Base-by-base conservation (phyloP, 2,113 vertebrate genomes). In the Eulemur rufifrons region DNA sequence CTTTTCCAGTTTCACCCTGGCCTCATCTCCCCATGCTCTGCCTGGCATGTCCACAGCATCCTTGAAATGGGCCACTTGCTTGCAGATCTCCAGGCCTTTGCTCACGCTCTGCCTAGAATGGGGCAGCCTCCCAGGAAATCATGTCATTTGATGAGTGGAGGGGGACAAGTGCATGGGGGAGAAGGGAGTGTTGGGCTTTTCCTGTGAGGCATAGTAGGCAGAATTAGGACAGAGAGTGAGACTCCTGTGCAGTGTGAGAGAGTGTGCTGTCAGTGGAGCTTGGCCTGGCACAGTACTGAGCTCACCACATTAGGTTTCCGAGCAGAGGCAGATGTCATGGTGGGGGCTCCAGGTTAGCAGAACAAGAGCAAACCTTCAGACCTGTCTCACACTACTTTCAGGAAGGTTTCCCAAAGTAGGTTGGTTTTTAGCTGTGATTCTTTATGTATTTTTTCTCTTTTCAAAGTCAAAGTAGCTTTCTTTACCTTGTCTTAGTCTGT, bases 391-490 rank as follows among this genome's bases (percentile, higher is more conserved):
- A 0, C 47, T 45, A 81, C 52, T 66, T 61, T 37, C 68, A 47
- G 47, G 39, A 74, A 64, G 42, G n/a, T 10, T 64, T 27, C 56
- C 82, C 83, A 63, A 80, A 86, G 74, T 63, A 80, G 63, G 74
- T 89, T 77, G 61, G 54, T 92, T 63, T 63, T 93, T 87, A 90
- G 89, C 54, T 80, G 71, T 9, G 37, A 85, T 63, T 91, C 45
- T 84, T 15, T 89, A 32, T 96, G 8, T 82, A 47, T 73, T 82
- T 95, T 95, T 94, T 86, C 54, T 83, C 64, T 90, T 93, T 97
- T 71, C 52, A 95, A 94, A 96, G 92, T 90, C 94, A 92, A 96
- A 96, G 66, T 84, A 92, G 56, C 71, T 81, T 91, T 34, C 18
- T 61, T 12, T 29, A 21, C 47, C 3, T 6, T 18, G 8, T 50